Percentiles rank a stretch among this genome's conserved stretches.
Conservation (phyloP, 1,140 invertebrate species). For the Vanessa tameamea region DNA sequence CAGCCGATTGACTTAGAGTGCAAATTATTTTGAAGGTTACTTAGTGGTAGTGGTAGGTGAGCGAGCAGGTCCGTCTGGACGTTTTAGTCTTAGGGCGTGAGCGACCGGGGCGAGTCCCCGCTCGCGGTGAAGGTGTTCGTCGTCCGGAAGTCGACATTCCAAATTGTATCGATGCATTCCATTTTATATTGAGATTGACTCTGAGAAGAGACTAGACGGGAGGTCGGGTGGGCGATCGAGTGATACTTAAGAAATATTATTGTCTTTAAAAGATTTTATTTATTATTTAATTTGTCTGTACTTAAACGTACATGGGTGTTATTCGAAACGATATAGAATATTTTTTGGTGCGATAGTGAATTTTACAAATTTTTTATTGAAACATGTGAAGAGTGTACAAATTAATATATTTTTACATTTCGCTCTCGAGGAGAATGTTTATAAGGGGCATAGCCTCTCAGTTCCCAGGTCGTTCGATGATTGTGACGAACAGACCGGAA, state of each 20-base stretch:
- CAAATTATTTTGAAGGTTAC: slow-evolving; percentile 71
- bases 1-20: slow-evolving; percentile 67
- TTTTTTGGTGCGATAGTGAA: slow-evolving; percentile 78
- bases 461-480: slow-evolving; percentile 73
- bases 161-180: slow-evolving; percentile 67
- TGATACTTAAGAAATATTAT: slow-evolving; percentile 64
- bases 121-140: background rate
- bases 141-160: slow-evolving; percentile 50
- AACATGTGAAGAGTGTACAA: slow-evolving; percentile 75
- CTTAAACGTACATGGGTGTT: slow-evolving; percentile 65
- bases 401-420: slow-evolving; percentile 81
- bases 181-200: slow-evolving; percentile 61
- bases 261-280: slow-evolving; percentile 63
- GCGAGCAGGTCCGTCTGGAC: slow-evolving; percentile 74
- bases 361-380: slow-evolving; percentile 77
- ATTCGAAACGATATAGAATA: slow-evolving; percentile 69
- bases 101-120: slow-evolving; percentile 26
- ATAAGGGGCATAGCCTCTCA: slow-evolving; percentile 70
- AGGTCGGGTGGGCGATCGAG: slow-evolving; percentile 72
- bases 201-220: slow-evolving; percentile 15
- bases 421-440: slow-evolving; percentile 68
- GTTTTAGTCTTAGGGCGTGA: slow-evolving; percentile 69
- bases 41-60: slow-evolving; percentile 70
- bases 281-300: slow-evolving; percentile 68
- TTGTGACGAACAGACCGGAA: slow-evolving; percentile 74